A percentile compares a stretch with the other conserved stretches of the same genome.
phyloP scores from a whole-genome alignment of 2,888 invertebrate genomes.

The Tenthredo scrophulariae region DNA sequence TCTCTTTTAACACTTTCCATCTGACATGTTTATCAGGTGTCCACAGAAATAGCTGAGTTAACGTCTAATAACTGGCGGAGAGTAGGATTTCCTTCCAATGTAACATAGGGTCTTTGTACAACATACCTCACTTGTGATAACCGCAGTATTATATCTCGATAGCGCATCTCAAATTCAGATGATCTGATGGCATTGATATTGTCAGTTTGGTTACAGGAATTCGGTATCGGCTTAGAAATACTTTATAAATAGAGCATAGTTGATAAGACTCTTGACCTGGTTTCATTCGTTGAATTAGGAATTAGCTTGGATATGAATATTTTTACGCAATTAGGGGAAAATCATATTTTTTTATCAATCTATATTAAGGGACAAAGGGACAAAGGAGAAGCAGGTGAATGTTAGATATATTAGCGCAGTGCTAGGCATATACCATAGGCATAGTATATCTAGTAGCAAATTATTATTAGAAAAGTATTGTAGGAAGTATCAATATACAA shows the following conservation, averaged over 20 bases:
- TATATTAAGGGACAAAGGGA: background rate
- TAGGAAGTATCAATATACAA: background rate
- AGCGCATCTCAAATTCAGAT: background rate
- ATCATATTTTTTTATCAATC: conserved; percentile 28
- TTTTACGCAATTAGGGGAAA: background rate
- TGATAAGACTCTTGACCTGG: background rate
- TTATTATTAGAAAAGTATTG: background rate
- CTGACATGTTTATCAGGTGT: conserved; percentile 67
- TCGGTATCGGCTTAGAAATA: background rate
- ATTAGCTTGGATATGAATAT: conserved; percentile 5
- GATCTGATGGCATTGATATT: background rate
- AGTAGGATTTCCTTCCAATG: conserved; percentile 2
- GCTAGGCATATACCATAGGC: background rate
- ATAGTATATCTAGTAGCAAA: conserved; percentile 18
- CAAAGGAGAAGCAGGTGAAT: background rate
- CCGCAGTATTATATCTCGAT: conserved; percentile 15
- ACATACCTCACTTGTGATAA: conserved; percentile 4
- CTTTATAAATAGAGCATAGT: conserved; percentile 10
- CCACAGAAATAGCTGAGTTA: conserved; percentile 76
- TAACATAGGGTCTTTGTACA: background rate
- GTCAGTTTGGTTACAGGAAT: background rate
- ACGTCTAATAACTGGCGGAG: conserved; percentile 41
- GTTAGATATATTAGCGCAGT: background rate
- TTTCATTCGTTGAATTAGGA: background rate
- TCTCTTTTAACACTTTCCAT: background rate